Evolutionary conservation across 1,140 invertebrate species (phyloP).

Genomic region (Paramacrobiotus metropolitanus): DNA sequence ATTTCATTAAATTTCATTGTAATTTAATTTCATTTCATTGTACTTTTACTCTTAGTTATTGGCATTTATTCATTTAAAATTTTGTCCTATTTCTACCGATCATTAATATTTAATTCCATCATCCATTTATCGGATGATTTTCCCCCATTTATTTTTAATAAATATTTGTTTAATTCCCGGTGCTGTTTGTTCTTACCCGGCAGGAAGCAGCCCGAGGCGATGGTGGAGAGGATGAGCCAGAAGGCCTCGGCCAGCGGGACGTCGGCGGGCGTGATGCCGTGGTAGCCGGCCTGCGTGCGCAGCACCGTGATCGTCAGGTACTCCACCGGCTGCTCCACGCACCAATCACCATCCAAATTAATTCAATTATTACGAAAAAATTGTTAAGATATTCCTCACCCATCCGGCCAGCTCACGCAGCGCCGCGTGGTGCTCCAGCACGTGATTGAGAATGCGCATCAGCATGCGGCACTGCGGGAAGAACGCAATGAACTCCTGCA

Average conservation of each 20-base stretch:
- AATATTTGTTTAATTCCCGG: neutral
- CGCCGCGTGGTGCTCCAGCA: neutral
- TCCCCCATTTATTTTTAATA: too few relatives aligned
- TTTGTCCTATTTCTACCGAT: too few relatives aligned
- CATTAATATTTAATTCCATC: too few relatives aligned
- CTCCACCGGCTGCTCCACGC: neutral
- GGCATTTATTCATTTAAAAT: too few relatives aligned
- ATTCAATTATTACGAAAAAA: too few relatives aligned
- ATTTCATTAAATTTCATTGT: too few relatives aligned
- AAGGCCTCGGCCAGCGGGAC: neutral
- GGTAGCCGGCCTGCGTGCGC: neutral
- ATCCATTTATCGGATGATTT: too few relatives aligned
- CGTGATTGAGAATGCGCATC: neutral
- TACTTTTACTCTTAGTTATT: too few relatives aligned
- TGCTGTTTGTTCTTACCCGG: neutral
- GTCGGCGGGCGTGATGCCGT: neutral
- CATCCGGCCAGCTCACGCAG: neutral
- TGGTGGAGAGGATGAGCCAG: neutral
- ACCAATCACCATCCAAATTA: too few relatives aligned
- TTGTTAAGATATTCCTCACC: neutral
- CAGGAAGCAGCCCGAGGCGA: neutral
- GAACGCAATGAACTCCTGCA: neutral
- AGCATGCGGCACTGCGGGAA: constrained; percentile 1
- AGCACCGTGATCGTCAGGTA: neutral
- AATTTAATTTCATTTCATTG: too few relatives aligned